phyloP scores from a whole-genome alignment of 2,113 vertebrate species.

The Empidonax alnorum region DNA sequence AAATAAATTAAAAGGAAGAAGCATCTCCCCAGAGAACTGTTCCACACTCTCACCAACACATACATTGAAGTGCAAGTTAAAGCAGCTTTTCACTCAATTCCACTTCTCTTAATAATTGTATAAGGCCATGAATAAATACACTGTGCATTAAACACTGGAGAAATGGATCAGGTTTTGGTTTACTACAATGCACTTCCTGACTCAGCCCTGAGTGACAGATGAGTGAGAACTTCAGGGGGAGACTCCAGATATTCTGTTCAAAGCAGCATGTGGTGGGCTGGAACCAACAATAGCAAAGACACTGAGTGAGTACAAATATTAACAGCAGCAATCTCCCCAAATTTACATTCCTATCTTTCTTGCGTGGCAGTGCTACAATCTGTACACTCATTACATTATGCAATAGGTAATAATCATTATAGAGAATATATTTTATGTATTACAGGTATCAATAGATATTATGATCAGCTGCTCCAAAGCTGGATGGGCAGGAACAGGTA shows the following conservation, averaged over 20 bases:
- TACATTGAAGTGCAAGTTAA: rapidly evolving
- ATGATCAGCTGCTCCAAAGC: neutral
- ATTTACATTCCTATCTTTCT: neutral
- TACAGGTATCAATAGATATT: neutral
- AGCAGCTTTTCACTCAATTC: neutral
- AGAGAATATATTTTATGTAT: too few relatives aligned
- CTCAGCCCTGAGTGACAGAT: constrained; percentile 12
- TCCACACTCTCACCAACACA: neutral
- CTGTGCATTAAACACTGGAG: neutral
- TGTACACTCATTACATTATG: neutral
- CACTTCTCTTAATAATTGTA: neutral
- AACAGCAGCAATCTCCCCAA: neutral
- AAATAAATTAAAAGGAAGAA: neutral
- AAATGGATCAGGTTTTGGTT: neutral
- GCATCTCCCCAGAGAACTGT: neutral
- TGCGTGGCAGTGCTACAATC: neutral
- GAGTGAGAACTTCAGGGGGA: neutral
- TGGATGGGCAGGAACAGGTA: neutral
- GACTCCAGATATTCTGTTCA: neutral
- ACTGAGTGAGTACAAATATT: neutral
- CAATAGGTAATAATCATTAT: too few relatives aligned
- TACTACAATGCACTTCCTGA: neutral
- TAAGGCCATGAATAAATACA: neutral
- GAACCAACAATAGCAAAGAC: neutral
- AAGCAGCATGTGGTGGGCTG: neutral